phyloP scores from a whole-genome alignment of 2,888 invertebrate genomes.

The Venusia cambrica region DNA sequence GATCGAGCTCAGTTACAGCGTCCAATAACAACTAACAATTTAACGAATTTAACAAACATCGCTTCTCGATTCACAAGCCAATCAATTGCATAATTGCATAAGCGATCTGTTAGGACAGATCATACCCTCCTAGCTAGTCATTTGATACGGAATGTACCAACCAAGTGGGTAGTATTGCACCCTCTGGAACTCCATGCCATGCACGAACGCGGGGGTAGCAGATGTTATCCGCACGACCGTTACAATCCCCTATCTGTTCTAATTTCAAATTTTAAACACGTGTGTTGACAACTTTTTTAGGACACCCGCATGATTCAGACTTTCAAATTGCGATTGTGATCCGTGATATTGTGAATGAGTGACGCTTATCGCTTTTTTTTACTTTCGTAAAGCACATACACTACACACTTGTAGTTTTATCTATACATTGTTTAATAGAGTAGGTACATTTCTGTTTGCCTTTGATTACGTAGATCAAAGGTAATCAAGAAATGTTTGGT shows the following conservation, averaged over 20 bases:
- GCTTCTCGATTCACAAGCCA: constrained; percentile 37
- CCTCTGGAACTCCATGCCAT: constrained; percentile 32
- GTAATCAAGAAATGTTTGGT: too few relatives aligned
- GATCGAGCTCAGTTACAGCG: neutral
- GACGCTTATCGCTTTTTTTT: constrained; percentile 23
- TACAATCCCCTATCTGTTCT: constrained; percentile 69
- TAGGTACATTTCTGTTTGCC: too few relatives aligned
- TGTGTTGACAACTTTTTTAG: constrained; percentile 72
- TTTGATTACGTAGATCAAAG: too few relatives aligned
- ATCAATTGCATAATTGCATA: constrained; percentile 23
- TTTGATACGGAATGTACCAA: constrained; percentile 40
- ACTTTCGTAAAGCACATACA: constrained; percentile 22
- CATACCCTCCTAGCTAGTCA: constrained; percentile 49
- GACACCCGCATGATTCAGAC: constrained; percentile 57
- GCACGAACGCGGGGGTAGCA: constrained; percentile 53
- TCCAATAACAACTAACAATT: constrained; percentile 10
- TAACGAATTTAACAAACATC: constrained; percentile 28
- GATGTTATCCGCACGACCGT: constrained; percentile 68
- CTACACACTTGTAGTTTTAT: constrained; percentile 14
- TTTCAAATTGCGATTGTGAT: constrained; percentile 39
- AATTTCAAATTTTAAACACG: constrained; percentile 71
- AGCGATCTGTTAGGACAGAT: constrained; percentile 43
- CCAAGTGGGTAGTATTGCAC: constrained; percentile 31
- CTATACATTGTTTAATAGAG: neutral
- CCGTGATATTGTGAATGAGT: constrained; percentile 23